Conservation (phyloP, 2,113 vertebrate species). For the Labrus mixtus region DNA sequence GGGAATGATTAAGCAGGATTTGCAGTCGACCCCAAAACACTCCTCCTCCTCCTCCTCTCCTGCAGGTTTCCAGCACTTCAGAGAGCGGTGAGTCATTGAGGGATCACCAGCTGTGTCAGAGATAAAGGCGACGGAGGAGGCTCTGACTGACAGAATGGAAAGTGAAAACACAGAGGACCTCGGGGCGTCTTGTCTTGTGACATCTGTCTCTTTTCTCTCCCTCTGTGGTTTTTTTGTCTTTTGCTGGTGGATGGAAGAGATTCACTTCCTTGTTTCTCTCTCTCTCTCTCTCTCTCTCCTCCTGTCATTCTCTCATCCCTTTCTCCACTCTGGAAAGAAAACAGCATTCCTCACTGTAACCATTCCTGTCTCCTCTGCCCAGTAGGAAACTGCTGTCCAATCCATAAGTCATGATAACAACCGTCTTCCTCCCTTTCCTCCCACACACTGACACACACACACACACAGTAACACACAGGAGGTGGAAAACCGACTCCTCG, state of each 20-base stretch:
- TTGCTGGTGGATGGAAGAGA: slow-evolving; percentile 5
- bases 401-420: slow-evolving; percentile 80
- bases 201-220: slow-evolving; percentile 51
- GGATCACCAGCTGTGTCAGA: slow-evolving; percentile 57
- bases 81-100: slow-evolving; percentile 64
- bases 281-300: slow-evolving; percentile 29
- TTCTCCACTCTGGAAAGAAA: slow-evolving; percentile 26
- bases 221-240: slow-evolving; percentile 28
- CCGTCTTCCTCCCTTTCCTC: slow-evolving; percentile 61
- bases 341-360: slow-evolving; percentile 63
- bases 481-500: slow-evolving; percentile 64
- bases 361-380: slow-evolving; percentile 61
- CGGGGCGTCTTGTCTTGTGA: slow-evolving; percentile 46
- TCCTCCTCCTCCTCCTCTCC: no score
- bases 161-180: slow-evolving; percentile 68
- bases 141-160: slow-evolving; percentile 63
- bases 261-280: slow-evolving; percentile 37
- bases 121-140: slow-evolving; percentile 60
- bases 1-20: slow-evolving; percentile 72
- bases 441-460: slow-evolving; percentile 25
- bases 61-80: slow-evolving; percentile 50
- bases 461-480: slow-evolving; percentile 27
- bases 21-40: slow-evolving; percentile 42
- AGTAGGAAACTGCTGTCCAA: slow-evolving; percentile 75
- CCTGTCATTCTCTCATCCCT: slow-evolving; percentile 33